Evolutionary conservation across 2,797 vertebrate genomes (phyloP).

Genomic region (Phrynocephalus forsythii): DNA sequence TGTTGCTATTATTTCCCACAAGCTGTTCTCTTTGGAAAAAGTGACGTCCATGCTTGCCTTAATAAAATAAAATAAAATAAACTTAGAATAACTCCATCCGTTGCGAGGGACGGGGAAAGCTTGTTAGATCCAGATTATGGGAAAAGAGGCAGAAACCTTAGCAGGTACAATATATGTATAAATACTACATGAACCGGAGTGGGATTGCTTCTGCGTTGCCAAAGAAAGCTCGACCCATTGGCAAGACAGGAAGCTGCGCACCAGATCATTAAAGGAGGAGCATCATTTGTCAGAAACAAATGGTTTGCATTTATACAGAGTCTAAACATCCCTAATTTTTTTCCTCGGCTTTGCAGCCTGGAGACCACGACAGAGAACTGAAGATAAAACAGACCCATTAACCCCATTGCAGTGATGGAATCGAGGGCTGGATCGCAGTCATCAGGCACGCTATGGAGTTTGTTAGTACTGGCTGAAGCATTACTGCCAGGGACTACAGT

Average conservation of each 20-base stretch:
- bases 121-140: not conserved
- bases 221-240: not conserved
- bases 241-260: not conserved
- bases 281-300: not conserved
- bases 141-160: not conserved
- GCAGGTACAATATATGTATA: no score
- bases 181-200: not conserved
- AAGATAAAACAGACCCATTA: not conserved
- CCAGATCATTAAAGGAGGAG: not conserved
- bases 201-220: not conserved
- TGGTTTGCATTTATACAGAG: conserved; percentile 18
- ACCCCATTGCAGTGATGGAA: no score
- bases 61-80: not conserved
- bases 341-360: not conserved
- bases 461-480: no score
- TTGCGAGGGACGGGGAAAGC: no score
- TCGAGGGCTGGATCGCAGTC: no score
- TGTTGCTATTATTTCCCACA: not conserved
- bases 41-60: not conserved
- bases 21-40: conserved; percentile 7
- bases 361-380: not conserved
- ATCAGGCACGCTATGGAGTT: no score
- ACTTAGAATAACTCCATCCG: not conserved
- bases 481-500: no score
- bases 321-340: not conserved